phyloP scores from a whole-genome alignment of 2,888 invertebrate species.

The Leptinotarsa juncta region DNA sequence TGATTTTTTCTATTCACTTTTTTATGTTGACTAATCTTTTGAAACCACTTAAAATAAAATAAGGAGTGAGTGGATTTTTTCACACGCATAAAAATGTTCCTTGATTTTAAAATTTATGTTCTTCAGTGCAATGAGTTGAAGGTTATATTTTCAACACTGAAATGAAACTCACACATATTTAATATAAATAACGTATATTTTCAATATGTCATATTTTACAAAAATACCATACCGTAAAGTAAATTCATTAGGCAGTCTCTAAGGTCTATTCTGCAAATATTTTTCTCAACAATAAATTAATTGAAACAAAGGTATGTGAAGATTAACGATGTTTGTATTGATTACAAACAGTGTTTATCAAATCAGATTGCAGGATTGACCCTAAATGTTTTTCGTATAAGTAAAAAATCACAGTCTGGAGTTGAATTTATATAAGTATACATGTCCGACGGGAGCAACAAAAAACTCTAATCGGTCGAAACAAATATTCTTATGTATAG shows the following conservation, averaged over 20 bases:
- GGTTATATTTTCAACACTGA: neutral
- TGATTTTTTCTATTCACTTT: no score
- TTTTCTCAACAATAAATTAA: neutral
- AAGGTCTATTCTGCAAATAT: constrained; percentile 29
- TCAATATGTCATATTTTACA: constrained; percentile 45
- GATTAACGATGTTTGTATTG: neutral
- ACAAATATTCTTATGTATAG: neutral
- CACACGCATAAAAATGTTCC: no score
- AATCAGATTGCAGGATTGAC: constrained; percentile 19
- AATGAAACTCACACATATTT: constrained; percentile 18
- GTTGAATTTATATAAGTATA: constrained; percentile 38
- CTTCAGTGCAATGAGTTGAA: neutral
- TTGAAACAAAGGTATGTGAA: neutral
- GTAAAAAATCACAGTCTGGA: constrained; percentile 48
- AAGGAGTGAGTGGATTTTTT: no score
- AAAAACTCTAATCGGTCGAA: neutral
- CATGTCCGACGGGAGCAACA: constrained; percentile 34
- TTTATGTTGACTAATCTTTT: no score
- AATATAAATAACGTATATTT: constrained; percentile 42
- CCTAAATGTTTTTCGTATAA: constrained; percentile 23
- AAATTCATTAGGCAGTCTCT: constrained; percentile 46
- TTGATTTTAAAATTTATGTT: no score
- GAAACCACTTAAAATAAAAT: no score
- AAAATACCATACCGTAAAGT: constrained; percentile 47
- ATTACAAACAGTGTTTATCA: neutral